Evolutionary conservation across 2,888 invertebrate genomes (phyloP), one percentile per base, ranked within the genome.

Genomic region (Hymenopus coronatus): DNA sequence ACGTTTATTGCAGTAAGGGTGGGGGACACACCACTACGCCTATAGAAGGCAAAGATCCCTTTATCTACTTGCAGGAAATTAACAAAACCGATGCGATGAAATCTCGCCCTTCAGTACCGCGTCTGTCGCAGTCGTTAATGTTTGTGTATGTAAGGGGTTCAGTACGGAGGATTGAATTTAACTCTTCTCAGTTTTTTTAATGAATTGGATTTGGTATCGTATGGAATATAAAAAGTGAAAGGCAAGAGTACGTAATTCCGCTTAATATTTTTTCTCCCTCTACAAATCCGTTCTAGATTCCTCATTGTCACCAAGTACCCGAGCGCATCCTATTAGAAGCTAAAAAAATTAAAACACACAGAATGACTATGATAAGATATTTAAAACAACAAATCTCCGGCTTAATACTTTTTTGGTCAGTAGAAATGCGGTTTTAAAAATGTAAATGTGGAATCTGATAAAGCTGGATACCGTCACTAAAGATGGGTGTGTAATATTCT

Each of bases 41-140:
- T 30, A 30, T 25, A 70, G 20, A 70, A 70, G 54, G 54, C 54
- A 70, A 70, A 70, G 54, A 40, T 85, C 85, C 70, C 88, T 88
- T 88, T 88, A 88, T 88, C 88, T 88, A 81, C 84, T 33, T 46
- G 27, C 89, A 89, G 89, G 89, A 89, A 89, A 89, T 89, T 89
- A 89, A 89, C 89, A 88, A 89, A 89, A 89, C 89, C 86, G 88
- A 85, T 70, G 86, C 85, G 89, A 82, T 85, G 89, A 83, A 89
- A 82, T 85, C 85, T n/a, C 28, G 15, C 83, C n/a, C 83, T 20
- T 85, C 28, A 54, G 46, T 46, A 27, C 46, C 27, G 28, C 54
- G 54, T 20, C 54, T 70, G 33, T 25, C 84, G n/a, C 7, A 25
- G 85, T 85, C 46, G 85, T 46, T 85, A 85, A 70, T 20, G 25